phyloP scores from a whole-genome alignment of 2,888 invertebrate species.

The Ernsta delagoae region DNA sequence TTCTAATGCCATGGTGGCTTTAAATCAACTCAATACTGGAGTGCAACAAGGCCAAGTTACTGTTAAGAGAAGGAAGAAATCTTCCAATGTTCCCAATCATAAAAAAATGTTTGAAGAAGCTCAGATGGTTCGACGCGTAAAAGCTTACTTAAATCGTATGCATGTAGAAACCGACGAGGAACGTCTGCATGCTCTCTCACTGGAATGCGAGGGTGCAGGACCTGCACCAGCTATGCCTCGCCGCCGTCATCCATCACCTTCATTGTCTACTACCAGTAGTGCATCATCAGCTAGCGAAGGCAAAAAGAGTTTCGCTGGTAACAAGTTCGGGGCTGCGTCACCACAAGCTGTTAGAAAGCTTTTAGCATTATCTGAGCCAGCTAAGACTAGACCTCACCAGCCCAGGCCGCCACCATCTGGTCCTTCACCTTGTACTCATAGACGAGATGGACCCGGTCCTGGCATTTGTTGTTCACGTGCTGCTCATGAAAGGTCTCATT shows the following conservation, averaged over 20 bases:
- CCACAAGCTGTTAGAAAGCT: constrained; percentile 99
- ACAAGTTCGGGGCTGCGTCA: constrained; percentile 95
- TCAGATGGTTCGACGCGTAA: constrained; percentile 98
- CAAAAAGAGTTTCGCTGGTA: constrained; percentile 84
- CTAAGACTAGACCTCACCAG: constrained; percentile 94
- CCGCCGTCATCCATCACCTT: constrained; percentile 96
- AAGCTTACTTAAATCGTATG: constrained; percentile 97
- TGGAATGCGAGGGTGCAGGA: constrained; percentile 93
- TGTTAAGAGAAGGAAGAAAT: constrained; percentile 95
- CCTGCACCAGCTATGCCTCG: constrained; percentile 87
- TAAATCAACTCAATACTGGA: constrained; percentile 93
- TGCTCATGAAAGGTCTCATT: constrained; percentile 95
- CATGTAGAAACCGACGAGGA: constrained; percentile 97
- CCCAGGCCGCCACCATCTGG: constrained; percentile 88
- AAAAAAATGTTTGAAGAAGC: constrained; percentile 99
- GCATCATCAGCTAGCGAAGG: constrained; percentile 94
- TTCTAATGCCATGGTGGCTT: constrained; percentile 94
- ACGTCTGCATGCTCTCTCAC: constrained; percentile 93
- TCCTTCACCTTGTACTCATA: constrained; percentile 87
- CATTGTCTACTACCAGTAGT: constrained; percentile 95
- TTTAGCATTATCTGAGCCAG: constrained; percentile 94
- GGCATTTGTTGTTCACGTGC: constrained; percentile 81
- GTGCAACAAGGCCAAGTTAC: constrained; percentile 91
- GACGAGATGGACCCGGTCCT: constrained; percentile 85
- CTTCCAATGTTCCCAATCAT: constrained; percentile 95